A percentile compares a stretch with the other conserved stretches of the same genome.
Evolutionary conservation across 2,888 invertebrate species (phyloP).

Genomic region (Morpho achilles): DNA sequence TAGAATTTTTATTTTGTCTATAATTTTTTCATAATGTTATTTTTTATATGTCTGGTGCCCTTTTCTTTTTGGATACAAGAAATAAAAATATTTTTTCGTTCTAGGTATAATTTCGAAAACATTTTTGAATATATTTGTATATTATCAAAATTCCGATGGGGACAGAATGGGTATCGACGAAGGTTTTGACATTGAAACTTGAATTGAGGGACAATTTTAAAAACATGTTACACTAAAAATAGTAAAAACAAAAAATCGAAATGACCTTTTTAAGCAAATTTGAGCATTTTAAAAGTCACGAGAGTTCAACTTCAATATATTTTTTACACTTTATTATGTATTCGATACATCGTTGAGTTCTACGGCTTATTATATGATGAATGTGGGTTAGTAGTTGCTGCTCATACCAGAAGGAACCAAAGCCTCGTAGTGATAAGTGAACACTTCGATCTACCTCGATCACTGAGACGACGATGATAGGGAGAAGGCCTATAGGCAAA

Average conservation of each 20-base stretch:
- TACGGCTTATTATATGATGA: conserved; percentile 6
- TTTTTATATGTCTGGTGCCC: too few species aligned
- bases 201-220: conserved; percentile 2
- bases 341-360: conserved; percentile 26
- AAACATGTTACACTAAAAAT: neutral
- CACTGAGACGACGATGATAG: conserved; percentile 84
- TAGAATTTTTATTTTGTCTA: too few species aligned
- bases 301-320: neutral
- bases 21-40: too few species aligned
- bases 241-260: neutral
- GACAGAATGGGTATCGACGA: neutral
- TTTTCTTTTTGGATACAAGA: too few species aligned
- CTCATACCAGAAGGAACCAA: conserved; percentile 44
- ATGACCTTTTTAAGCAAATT: neutral
- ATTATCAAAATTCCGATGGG: too few species aligned
- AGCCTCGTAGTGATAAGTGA: conserved; percentile 41
- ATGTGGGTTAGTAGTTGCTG: conserved; percentile 19
- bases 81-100: too few species aligned
- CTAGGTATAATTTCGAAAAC: too few species aligned
- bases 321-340: neutral
- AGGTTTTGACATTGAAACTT: neutral
- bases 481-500: conserved; percentile 90
- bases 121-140: too few species aligned
- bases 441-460: conserved; percentile 81
- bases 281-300: neutral